These are phyloP conservation scores for Micoletzkya japonica DNA, from an alignment of 2,888 invertebrate species.

Conservation along the genomic window DNA sequence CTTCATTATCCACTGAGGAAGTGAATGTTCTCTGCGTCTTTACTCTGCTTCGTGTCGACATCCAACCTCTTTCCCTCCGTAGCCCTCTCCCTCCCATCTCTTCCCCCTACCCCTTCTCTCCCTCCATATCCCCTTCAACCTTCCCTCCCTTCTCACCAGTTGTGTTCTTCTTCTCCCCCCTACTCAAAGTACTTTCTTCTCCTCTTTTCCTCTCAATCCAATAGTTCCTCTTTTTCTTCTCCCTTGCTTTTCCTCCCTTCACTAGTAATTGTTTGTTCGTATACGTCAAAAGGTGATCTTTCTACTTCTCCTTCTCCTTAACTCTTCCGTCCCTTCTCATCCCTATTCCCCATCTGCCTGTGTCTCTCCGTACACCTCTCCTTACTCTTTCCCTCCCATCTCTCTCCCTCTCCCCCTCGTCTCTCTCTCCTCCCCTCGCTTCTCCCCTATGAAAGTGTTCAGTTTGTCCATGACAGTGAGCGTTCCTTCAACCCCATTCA, in stretches of 20 bases:
- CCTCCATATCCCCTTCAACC: not conserved
- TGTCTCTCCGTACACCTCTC: constrained; percentile 3
- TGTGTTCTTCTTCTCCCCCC: too few relatives aligned
- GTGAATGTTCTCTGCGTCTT: not conserved
- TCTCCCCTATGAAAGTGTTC: not conserved
- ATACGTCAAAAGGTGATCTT: not conserved
- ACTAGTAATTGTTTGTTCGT: not conserved
- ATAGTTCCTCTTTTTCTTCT: too few relatives aligned
- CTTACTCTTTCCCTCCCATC: not conserved
- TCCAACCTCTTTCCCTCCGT: not conserved
- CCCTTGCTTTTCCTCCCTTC: not conserved
- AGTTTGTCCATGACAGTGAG: too few relatives aligned
- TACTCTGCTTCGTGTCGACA: not conserved
- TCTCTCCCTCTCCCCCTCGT: not conserved
- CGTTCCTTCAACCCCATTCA: not conserved
- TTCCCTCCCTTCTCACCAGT: too few relatives aligned
- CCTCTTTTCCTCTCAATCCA: too few relatives aligned
- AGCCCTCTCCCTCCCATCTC: not conserved
- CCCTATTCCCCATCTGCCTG: not conserved
- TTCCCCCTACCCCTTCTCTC: not conserved
- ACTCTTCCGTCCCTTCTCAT: not conserved
- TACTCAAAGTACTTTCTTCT: too few relatives aligned
- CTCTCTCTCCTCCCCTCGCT: not conserved
- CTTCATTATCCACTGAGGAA: not conserved
- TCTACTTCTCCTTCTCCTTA: not conserved